These are phyloP conservation scores for Parauchenoglanis ngamensis DNA, from an alignment of 2,797 vertebrate genomes.

Conservation along the genomic window DNA sequence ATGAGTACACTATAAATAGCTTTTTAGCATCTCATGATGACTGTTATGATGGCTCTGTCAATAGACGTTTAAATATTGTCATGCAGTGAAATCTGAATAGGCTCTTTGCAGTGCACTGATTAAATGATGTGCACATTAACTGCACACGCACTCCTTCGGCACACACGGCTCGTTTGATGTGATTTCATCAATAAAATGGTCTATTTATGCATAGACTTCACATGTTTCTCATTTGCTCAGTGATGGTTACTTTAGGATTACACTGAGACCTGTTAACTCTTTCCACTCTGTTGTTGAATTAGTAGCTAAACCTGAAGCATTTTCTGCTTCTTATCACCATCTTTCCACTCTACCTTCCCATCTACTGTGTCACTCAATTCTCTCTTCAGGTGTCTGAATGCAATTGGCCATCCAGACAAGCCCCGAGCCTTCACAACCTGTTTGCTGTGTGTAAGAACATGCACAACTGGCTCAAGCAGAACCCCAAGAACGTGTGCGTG, in stretches of 20 bases:
- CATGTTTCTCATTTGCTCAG: not conserved
- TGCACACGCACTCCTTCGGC: not conserved
- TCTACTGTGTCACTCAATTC: not conserved
- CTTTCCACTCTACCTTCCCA: not conserved
- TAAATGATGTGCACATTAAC: constrained; percentile 37
- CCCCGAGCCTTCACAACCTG: constrained; percentile 96
- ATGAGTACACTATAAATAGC: constrained; percentile 7
- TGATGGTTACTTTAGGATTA: not conserved
- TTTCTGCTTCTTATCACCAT: not conserved
- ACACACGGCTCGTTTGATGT: not conserved
- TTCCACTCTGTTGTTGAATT: not conserved
- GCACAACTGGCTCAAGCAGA: constrained; percentile 99
- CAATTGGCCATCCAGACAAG: constrained; percentile 93
- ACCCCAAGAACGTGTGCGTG: constrained; percentile 98
- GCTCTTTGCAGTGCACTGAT: constrained; percentile 10
- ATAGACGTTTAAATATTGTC: not conserved
- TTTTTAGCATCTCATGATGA: not conserved
- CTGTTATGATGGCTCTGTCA: not conserved
- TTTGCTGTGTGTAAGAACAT: constrained; percentile 99
- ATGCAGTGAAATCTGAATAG: constrained; percentile 26
- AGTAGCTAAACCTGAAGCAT: not conserved
- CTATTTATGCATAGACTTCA: not conserved
- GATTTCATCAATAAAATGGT: constrained; percentile 12
- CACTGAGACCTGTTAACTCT: not conserved
- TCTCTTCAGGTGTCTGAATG: constrained; percentile 91